Evolutionary conservation across 2,888 invertebrate genomes (phyloP).

Genomic region (Folsomia manolachei): DNA sequence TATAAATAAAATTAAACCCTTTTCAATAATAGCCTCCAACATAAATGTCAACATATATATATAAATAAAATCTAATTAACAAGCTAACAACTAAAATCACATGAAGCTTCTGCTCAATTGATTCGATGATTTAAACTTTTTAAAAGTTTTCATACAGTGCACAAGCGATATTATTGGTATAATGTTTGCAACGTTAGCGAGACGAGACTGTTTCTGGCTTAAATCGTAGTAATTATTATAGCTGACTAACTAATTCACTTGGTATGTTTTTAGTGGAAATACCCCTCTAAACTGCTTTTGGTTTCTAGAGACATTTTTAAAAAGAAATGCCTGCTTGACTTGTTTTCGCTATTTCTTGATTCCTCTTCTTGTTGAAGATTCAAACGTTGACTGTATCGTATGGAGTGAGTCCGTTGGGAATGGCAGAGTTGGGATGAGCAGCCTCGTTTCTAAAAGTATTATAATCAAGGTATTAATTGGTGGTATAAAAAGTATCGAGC

Average conservation of each 20-base stretch:
- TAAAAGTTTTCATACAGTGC: neutral
- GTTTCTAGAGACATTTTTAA: neutral
- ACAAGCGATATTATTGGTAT: neutral
- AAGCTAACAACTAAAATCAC: neutral
- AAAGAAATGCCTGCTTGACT: neutral
- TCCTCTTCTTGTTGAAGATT: slow-evolving; percentile 52
- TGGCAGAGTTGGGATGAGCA: slow-evolving; percentile 70
- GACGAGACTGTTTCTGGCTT: neutral
- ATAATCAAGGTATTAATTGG: no score
- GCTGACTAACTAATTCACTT: neutral
- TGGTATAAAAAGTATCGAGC: no score
- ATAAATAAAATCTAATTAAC: neutral
- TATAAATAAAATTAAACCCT: no score
- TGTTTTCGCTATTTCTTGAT: neutral
- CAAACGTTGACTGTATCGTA: slow-evolving; percentile 99
- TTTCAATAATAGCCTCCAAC: no score
- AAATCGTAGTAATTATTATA: neutral
- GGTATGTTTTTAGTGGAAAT: neutral
- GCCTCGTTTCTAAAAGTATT: slow-evolving; percentile 78
- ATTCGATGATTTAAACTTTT: neutral
- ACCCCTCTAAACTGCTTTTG: neutral
- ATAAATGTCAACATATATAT: no score
- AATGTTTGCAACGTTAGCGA: neutral
- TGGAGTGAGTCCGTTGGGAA: slow-evolving; percentile 86
- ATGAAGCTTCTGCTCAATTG: neutral